Evolutionary conservation across 92 coral and sea anemone genomes (phyloP).

Genomic region (Micromussa lordhowensis): DNA sequence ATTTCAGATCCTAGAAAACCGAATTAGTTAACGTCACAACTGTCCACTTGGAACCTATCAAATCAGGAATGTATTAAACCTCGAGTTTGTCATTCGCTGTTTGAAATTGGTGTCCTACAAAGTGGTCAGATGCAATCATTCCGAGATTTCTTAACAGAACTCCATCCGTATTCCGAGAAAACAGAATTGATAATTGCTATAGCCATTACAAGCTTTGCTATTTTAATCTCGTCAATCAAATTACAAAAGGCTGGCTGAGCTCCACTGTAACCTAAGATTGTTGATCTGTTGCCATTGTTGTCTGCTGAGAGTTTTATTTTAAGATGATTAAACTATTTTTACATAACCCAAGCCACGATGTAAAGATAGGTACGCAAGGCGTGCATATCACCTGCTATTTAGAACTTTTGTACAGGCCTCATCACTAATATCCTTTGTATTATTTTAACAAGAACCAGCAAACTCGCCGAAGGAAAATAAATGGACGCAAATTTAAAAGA

Average conservation of each 20-base stretch:
- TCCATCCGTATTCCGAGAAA: not conserved
- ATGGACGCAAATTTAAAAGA: too few species aligned
- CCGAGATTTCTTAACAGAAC: not conserved
- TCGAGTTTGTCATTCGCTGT: not conserved
- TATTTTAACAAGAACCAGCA: not conserved
- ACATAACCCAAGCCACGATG: too few species aligned
- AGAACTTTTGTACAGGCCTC: too few species aligned
- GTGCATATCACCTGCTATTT: too few species aligned
- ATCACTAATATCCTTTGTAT: too few species aligned
- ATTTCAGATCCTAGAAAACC: not conserved
- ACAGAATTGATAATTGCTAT: not conserved
- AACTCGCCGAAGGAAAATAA: not conserved
- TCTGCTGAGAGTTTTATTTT: not conserved
- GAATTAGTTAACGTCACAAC: not conserved
- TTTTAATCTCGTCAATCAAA: not conserved
- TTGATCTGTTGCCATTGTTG: not conserved
- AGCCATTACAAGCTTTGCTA: not conserved
- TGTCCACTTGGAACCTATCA: not conserved
- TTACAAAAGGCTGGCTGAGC: not conserved
- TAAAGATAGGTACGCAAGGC: too few species aligned
- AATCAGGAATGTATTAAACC: not conserved
- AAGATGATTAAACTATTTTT: not conserved
- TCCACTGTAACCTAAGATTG: not conserved
- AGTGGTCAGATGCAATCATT: not conserved
- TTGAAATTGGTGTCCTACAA: not conserved